Evolutionary conservation across 1,140 invertebrate genomes (phyloP), one percentile per base, ranked within the genome.

Genomic region (Hestina assimilis): DNA sequence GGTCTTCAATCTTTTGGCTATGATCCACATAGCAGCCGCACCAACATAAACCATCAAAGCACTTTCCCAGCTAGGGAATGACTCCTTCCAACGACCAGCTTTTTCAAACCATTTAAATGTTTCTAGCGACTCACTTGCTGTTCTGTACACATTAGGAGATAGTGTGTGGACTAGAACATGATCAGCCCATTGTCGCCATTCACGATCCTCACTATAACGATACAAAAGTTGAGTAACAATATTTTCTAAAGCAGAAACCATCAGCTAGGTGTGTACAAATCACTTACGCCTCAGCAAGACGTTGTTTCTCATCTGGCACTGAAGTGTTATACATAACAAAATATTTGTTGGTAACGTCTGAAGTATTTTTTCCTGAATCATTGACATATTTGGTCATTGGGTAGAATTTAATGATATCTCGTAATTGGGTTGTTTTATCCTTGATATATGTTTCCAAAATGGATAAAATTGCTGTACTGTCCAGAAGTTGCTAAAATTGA

Each of bases 131-230:
- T 99, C 98, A 3, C 84, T 79, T 3, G 90, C 82, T 0, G 95
- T 97, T 52, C 97, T 92, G 75, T 99, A 99, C 42, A 99, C 96
- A 89, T 99, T 99, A 7, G 98, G 98, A 2, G 98, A 99, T 31
- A 99, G 89, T 0, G 93, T 93, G 79, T 99, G 97, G 1, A 99
- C 96, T 6, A 98, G 90, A 40, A 94, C 93, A 41, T 93, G 91
- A 85, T 99, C 98, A 0, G 94, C 94, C 98, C 98, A 99, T 75
- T 94, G 92, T 57, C 98, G 90, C 98, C 98, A 99, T 77, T 97
- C 94, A 45, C 96, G 91, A 89, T 99, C 98, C 61, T 96, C 93
- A 26, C 96, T 97, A 68, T 41, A 89, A 90, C 61, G 9, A 15
- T 23, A 46, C 38, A 11, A 38, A 17, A 45, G 24, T 8, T 4